These are phyloP conservation scores for Phylloscopus trochilus DNA, from an alignment of 2,113 vertebrate genomes.

Conservation along the genomic window DNA sequence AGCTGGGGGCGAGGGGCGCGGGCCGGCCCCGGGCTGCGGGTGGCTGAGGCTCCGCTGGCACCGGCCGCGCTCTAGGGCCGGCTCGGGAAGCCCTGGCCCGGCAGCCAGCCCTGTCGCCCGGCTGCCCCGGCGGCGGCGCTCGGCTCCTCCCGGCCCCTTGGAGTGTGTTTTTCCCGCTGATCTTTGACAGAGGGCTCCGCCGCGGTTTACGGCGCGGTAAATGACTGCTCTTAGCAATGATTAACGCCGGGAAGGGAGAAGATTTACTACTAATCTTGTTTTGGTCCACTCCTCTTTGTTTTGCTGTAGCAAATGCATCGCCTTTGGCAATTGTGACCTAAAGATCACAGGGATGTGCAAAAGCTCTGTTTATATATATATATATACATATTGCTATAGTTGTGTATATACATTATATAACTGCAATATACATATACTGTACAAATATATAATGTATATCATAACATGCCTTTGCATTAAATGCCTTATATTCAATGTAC, in stretches of 20 bases:
- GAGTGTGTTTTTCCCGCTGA: fast-evolving
- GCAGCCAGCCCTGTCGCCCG: fast-evolving
- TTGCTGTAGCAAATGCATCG: fast-evolving
- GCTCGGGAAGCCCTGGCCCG: fast-evolving
- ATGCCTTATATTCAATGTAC: fast-evolving
- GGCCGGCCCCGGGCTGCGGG: not conserved
- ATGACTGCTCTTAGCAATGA: not conserved
- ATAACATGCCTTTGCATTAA: not conserved
- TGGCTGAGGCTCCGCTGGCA: not conserved
- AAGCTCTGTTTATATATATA: not conserved
- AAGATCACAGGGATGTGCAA: not conserved
- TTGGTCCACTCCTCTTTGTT: not conserved
- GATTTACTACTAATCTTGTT: not conserved
- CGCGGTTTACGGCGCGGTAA: not conserved
- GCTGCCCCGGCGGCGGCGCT: not conserved
- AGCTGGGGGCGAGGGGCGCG: not conserved
- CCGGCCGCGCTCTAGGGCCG: not conserved
- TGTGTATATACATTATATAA: not conserved
- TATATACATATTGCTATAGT: not conserved
- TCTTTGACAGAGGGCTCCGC: fast-evolving
- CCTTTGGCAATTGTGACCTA: not conserved
- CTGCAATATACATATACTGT: not conserved
- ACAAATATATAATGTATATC: not conserved
- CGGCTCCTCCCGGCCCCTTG: fast-evolving
- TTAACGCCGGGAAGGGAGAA: not conserved